Evolutionary conservation across 2,888 invertebrate species (phyloP).

Genomic region (Agrenia bidenticulata): DNA sequence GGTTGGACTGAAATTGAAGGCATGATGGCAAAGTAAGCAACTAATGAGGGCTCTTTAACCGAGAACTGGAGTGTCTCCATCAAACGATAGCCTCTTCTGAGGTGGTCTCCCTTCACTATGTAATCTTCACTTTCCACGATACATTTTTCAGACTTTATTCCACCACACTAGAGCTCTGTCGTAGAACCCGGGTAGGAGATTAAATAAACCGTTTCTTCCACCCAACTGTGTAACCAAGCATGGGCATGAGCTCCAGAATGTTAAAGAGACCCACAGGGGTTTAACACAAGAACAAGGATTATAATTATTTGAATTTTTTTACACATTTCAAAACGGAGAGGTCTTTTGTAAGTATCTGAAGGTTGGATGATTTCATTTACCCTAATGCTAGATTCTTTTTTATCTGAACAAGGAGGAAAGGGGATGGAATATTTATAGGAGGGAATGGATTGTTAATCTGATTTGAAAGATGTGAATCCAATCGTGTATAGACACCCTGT

Average conservation of each 20-base stretch:
- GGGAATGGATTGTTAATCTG: neutral
- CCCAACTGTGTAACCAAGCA: no score
- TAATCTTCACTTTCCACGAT: neutral
- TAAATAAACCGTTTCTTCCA: no score
- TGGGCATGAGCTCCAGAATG: no score
- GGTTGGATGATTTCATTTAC: no score
- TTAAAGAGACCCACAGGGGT: no score
- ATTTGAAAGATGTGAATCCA: neutral
- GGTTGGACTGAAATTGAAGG: constrained; percentile 22
- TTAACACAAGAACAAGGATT: no score
- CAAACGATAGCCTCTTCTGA: neutral
- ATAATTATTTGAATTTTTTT: no score
- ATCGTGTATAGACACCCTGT: no score
- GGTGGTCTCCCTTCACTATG: neutral
- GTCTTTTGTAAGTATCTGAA: no score
- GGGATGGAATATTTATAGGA: neutral
- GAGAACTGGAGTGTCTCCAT: neutral
- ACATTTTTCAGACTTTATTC: neutral
- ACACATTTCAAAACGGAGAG: no score
- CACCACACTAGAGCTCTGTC: no score
- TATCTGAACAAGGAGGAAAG: neutral
- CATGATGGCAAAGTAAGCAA: constrained; percentile 27
- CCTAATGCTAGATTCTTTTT: neutral
- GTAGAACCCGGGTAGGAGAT: no score
- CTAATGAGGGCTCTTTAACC: constrained; percentile 30